Evolutionary conservation across 1,140 invertebrate species (phyloP).

Genomic region (Linepithema humile): DNA sequence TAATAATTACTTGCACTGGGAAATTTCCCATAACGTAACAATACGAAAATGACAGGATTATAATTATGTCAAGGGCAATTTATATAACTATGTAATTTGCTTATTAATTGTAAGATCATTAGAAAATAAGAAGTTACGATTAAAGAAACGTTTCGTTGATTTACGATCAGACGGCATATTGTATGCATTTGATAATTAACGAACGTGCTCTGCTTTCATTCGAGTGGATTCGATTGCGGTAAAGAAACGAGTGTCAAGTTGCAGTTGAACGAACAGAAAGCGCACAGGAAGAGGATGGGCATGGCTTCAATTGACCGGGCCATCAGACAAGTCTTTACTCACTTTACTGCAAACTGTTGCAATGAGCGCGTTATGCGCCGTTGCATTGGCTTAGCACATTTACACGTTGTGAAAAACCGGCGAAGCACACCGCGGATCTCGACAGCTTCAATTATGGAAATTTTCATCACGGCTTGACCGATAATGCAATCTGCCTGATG

Average conservation of each 20-base stretch:
- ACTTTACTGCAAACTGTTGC: not conserved
- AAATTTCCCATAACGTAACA: constrained; percentile 74
- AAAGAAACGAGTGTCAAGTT: too few relatives aligned
- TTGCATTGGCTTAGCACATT: constrained; percentile 28
- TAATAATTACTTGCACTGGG: constrained; percentile 48
- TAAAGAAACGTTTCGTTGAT: not conserved
- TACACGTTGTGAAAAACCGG: constrained; percentile 21
- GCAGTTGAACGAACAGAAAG: not conserved
- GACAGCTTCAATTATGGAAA: not conserved
- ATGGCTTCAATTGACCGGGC: constrained; percentile 73
- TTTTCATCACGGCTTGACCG: not conserved
- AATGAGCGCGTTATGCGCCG: constrained; percentile 19
- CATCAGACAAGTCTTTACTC: not conserved
- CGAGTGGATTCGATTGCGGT: too few relatives aligned
- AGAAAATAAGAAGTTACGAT: not conserved
- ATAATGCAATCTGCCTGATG: constrained; percentile 3
- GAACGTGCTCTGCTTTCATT: too few relatives aligned
- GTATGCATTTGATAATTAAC: constrained; percentile 9
- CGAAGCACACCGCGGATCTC: not conserved
- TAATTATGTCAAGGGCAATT: constrained; percentile 77
- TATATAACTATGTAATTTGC: constrained; percentile 55
- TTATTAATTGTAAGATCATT: not conserved
- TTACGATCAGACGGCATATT: not conserved
- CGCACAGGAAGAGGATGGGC: constrained; percentile 81
- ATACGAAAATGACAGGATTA: constrained; percentile 76